Evolutionary conservation across 2,113 vertebrate species (phyloP).

Genomic region (Gasterosteus aculeatus): DNA sequence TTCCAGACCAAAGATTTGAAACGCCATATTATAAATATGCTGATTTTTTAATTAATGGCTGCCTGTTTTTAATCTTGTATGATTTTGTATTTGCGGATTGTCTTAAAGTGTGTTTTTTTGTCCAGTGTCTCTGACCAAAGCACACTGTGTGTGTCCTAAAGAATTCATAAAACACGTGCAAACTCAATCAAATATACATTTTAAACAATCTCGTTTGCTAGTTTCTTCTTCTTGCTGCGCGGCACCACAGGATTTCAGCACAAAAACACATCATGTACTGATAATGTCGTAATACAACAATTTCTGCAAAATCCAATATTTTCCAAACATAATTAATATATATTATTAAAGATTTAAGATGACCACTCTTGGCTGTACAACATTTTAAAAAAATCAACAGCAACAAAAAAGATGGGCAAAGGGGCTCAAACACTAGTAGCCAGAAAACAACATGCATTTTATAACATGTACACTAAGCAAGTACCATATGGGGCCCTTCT

Average conservation of each 20-base stretch:
- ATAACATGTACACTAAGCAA: neutral
- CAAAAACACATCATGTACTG: neutral
- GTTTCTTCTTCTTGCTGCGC: neutral
- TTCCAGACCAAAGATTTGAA: neutral
- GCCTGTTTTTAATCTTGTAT: too few species aligned
- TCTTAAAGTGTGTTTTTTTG: too few species aligned
- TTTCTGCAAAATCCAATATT: neutral
- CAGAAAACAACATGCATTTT: neutral
- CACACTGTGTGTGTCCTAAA: neutral
- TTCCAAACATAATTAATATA: neutral
- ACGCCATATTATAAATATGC: neutral
- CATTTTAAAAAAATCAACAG: too few species aligned
- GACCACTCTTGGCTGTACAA: neutral
- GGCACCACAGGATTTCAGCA: neutral
- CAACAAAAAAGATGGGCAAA: neutral
- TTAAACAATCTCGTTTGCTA: neutral
- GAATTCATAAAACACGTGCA: neutral
- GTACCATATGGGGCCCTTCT: neutral
- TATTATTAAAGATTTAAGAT: neutral
- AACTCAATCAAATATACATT: neutral
- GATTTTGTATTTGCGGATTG: neutral
- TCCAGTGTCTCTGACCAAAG: too few species aligned
- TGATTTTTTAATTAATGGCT: neutral
- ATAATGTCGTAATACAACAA: neutral
- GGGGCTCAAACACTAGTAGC: neutral